These are phyloP conservation scores for Theodoxus fluviatilis DNA, from an alignment of 2,888 invertebrate genomes.

Conservation along the genomic window DNA sequence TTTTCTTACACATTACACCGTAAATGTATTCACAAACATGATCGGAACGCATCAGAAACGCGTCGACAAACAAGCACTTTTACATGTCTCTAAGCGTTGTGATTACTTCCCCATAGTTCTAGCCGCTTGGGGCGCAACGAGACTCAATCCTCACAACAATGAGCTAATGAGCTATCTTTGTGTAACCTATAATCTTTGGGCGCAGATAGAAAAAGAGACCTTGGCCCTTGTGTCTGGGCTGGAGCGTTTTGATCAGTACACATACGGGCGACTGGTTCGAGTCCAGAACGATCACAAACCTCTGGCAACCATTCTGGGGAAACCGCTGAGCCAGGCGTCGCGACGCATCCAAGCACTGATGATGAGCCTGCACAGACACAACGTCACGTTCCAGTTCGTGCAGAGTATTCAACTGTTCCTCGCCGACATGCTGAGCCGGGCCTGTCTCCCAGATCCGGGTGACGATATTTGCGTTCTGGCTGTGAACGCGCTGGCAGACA, in stretches of 20 bases:
- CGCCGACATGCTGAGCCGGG: constrained; percentile 26
- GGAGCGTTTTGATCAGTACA: constrained; percentile 39
- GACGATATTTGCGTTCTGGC: background rate
- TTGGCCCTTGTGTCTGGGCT: constrained; percentile 31
- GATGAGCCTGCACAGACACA: constrained; percentile 20
- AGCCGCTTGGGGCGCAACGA: too few relatives aligned
- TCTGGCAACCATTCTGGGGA: constrained; percentile 14
- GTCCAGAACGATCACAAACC: constrained; percentile 23
- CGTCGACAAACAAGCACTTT: too few relatives aligned
- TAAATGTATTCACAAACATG: too few relatives aligned
- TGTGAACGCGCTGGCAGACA: background rate
- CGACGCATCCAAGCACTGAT: constrained; percentile 20
- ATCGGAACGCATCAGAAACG: too few relatives aligned
- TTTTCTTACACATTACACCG: too few relatives aligned
- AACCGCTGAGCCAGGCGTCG: constrained; percentile 13
- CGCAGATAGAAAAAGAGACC: constrained; percentile 23
- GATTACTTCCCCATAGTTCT: too few relatives aligned
- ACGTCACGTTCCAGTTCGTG: constrained; percentile 12
- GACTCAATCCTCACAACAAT: too few relatives aligned
- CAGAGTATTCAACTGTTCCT: constrained; percentile 3
- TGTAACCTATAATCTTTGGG: too few relatives aligned
- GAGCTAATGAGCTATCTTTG: too few relatives aligned
- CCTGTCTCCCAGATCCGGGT: background rate
- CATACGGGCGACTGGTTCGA: constrained; percentile 32
- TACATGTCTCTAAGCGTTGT: too few relatives aligned